Evolutionary conservation across 2,113 vertebrate genomes (phyloP).

Genomic region (Ahaetulla prasina): DNA sequence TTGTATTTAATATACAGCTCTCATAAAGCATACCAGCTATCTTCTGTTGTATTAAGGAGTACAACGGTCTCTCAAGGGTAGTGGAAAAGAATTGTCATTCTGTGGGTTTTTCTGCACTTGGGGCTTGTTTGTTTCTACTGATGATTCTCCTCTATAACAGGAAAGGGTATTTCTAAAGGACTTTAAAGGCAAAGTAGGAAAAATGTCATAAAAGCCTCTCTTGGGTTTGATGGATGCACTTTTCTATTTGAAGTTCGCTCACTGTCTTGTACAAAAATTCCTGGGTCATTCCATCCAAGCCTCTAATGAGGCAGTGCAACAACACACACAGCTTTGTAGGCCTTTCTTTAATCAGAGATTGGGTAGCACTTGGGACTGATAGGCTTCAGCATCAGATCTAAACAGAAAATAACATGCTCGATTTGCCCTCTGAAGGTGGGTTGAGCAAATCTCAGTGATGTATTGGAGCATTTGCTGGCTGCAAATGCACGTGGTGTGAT

Average conservation of each 20-base stretch:
- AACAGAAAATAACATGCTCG: constrained; percentile 89
- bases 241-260: constrained; percentile 91
- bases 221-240: constrained; percentile 86
- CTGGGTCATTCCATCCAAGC: constrained; percentile 74
- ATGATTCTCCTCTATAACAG: constrained; percentile 70
- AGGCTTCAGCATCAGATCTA: constrained; percentile 82
- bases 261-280: constrained; percentile 79
- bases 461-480: constrained; percentile 83
- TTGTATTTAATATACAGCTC: constrained; percentile 38
- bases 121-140: constrained; percentile 70
- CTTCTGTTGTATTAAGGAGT: constrained; percentile 41
- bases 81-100: constrained; percentile 47
- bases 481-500: constrained; percentile 70
- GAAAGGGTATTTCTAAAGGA: constrained; percentile 82
- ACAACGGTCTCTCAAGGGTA: constrained; percentile 49
- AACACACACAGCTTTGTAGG: constrained; percentile 71
- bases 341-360: constrained; percentile 74
- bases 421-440: constrained; percentile 82
- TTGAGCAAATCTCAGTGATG: constrained; percentile 81
- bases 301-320: constrained; percentile 76
- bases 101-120: constrained; percentile 43
- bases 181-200: constrained; percentile 82
- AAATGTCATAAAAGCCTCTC: constrained; percentile 88
- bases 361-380: constrained; percentile 80
- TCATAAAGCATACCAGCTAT: constrained; percentile 14